Base-by-base conservation (phyloP, 2,797 vertebrate genomes). In the Eptatretus atami region DNA sequence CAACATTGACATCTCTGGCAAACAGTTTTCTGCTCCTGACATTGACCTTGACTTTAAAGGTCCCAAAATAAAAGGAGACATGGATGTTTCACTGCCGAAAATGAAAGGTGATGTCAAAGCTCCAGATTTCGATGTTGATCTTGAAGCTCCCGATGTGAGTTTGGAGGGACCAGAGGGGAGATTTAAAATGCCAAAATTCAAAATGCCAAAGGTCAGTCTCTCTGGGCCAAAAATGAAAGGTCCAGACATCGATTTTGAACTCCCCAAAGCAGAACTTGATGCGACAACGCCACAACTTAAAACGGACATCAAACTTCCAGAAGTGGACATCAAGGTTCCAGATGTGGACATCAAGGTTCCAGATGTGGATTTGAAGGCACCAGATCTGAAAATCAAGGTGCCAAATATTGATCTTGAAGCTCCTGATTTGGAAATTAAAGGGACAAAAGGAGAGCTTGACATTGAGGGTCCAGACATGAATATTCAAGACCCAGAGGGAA, bases 101-200 rank as follows among this genome's bases (percentile, higher is more conserved):
- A 61, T 76, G 64, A 65, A 72, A 8, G 69, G 69, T 64, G 69
- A 75, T 53, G 24, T 72, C 3, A 66, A 67, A 31, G 52, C 24
- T 15, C 66, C 66, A 53, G 65, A 52, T 10, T 1, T 66, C 19
- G 65, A 64, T 13, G 31, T 11, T 69, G 64, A 69, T 66, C 66
- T 67, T 61, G 57, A n/a, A 61, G 57, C n/a, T 64, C 69, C 72
- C 53, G 66, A 73, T 12, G 57, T 65, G n/a, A 69, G 70, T 54
- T 63, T 69, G 52, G 67, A 63, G 53, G 68, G 71, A 13, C 64
- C 69, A 63, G 75, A 74, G 65, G 66, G 9, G 12, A 61, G 12
- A 12, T 61, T 61, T 61, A 61, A 61, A 12, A 61, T 61, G 57
- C 57, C 73, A 68, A 68, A 70, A 57, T 64, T 65, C 53, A 67